Conservation (phyloP, 1,140 invertebrate species). For the Radopholus similis region DNA sequence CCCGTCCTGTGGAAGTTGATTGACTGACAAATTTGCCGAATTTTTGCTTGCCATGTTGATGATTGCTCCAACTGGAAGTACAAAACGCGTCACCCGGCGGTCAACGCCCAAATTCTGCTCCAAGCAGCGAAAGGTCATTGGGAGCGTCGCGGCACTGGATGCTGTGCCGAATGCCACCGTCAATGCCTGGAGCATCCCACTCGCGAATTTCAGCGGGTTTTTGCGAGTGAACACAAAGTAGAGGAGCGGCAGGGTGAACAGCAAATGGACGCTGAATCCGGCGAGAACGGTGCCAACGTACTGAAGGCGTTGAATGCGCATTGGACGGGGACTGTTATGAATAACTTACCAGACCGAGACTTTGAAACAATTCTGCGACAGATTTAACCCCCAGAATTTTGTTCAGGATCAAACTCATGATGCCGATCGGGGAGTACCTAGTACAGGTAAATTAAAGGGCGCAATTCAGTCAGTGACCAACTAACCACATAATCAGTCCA, state of each 20-base stretch:
- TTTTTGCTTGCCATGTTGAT: slow-evolving; percentile 49
- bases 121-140: slow-evolving; percentile 76
- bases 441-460: slow-evolving; percentile 4
- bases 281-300: slow-evolving; percentile 79
- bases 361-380: slow-evolving; percentile 73
- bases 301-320: slow-evolving; percentile 2
- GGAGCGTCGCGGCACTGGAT: slow-evolving; percentile 72
- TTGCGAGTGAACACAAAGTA: slow-evolving; percentile 65
- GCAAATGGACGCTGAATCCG: slow-evolving; percentile 81
- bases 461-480: slow-evolving; percentile 8
- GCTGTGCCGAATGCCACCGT: slow-evolving; percentile 65
- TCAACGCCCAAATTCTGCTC: slow-evolving; percentile 64
- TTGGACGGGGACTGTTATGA: not conserved
- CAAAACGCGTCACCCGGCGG: slow-evolving; percentile 77
- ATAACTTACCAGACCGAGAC: slow-evolving; percentile 63
- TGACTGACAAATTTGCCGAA: slow-evolving; percentile 1
- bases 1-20: slow-evolving; percentile 61
- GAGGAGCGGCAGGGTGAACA: slow-evolving; percentile 75
- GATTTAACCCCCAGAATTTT: slow-evolving; percentile 83
- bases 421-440: slow-evolving; percentile 85
- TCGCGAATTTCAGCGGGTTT: slow-evolving; percentile 66
- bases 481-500: slow-evolving; percentile 79
- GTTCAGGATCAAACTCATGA: slow-evolving; percentile 81
- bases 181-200: slow-evolving; percentile 64
- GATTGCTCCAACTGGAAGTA: slow-evolving; percentile 77